Percentiles rank a stretch among this genome's conserved stretches.
phyloP scores from a whole-genome alignment of 2,113 vertebrate species.

The Pygoscelis antarcticus region DNA sequence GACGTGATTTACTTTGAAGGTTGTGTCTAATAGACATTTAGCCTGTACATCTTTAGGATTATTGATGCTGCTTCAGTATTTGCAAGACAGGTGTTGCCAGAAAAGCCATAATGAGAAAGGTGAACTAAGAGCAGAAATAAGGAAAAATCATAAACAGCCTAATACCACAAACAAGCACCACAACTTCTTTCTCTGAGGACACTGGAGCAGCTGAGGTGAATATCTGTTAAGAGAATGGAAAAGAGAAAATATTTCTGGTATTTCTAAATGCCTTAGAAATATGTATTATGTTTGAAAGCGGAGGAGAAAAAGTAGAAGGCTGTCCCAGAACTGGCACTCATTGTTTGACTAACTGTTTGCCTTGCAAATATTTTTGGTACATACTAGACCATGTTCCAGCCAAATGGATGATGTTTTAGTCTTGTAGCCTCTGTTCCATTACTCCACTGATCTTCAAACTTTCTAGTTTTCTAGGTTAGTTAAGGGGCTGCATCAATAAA shows the following conservation, averaged over 20 bases:
- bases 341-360: neutral
- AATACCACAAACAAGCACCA: neutral
- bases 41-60: neutral
- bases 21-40: neutral
- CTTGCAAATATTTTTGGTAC: neutral
- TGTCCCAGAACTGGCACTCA: neutral
- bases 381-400: neutral
- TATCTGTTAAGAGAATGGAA: neutral
- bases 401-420: neutral
- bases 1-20: neutral
- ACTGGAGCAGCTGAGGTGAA: neutral
- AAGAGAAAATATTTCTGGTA: neutral
- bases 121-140: neutral
- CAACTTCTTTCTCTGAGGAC: neutral
- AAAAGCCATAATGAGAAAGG: neutral
- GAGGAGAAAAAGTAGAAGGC: neutral
- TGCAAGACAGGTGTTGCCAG: neutral
- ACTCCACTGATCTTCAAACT: neutral
- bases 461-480: neutral
- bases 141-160: neutral
- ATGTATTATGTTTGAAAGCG: neutral
- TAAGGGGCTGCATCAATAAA: neutral
- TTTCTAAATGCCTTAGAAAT: neutral
- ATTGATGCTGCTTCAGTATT: neutral
- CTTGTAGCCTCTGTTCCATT: neutral